Evolutionary conservation across 2,888 invertebrate species (phyloP).

Genomic region (Drosophila formosana): DNA sequence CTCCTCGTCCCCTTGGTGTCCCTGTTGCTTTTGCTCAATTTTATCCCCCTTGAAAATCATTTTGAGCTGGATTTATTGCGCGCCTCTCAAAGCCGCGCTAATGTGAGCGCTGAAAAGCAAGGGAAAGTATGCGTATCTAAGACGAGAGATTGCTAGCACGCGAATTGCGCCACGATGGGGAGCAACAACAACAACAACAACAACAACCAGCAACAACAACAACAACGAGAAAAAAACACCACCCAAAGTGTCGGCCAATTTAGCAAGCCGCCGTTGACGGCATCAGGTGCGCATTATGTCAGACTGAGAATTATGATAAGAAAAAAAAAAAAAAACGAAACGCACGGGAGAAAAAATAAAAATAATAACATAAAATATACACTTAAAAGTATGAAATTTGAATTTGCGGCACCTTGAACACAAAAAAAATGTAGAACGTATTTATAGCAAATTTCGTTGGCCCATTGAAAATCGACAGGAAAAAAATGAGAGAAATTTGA

Average conservation of each 20-base stretch:
- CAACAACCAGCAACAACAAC: not conserved
- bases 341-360: conserved; percentile 11
- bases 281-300: conserved; percentile 78
- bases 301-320: conserved; percentile 65
- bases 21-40: not conserved
- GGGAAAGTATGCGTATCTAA: conserved; percentile 2
- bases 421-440: conserved; percentile 6
- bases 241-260: conserved; percentile 63
- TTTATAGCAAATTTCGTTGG: conserved; percentile 21
- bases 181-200: not conserved
- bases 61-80: conserved; percentile 73
- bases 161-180: not conserved
- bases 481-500: not conserved
- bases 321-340: conserved; percentile 32
- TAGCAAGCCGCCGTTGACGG: conserved; percentile 50
- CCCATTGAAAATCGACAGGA: not conserved
- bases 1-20: not conserved
- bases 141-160: not conserved
- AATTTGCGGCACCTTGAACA: conserved; percentile 25
- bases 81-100: conserved; percentile 63
- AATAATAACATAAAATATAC: conserved; percentile 45
- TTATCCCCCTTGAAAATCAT: conserved; percentile 53
- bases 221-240: conserved; percentile 18
- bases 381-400: conserved; percentile 45
- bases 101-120: conserved; percentile 66